Percentiles rank a stretch among this genome's conserved stretches.
Evolutionary conservation across 2,888 invertebrate species (phyloP).

Genomic region (Dolomedes plantarius): DNA sequence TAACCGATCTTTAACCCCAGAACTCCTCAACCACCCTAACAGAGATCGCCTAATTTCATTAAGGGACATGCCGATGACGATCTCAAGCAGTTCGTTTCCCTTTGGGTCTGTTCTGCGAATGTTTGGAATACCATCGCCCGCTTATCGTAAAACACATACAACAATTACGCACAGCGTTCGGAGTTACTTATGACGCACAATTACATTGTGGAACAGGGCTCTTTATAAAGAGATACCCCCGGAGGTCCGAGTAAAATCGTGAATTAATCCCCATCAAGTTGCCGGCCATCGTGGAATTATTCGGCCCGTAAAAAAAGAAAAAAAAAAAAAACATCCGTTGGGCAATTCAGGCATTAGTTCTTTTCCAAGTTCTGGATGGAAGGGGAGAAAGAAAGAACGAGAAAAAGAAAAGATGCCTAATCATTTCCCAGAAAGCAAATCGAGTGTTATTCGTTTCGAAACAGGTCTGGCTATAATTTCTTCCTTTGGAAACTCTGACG

Average conservation of each 20-base stretch:
- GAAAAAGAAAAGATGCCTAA: background rate
- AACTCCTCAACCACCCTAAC: too few species aligned
- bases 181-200: background rate
- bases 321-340: background rate
- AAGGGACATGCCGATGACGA: background rate
- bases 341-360: background rate
- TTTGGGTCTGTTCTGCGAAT: background rate
- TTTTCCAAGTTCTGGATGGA: background rate
- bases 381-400: too few species aligned
- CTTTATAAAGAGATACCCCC: background rate
- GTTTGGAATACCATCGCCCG: background rate
- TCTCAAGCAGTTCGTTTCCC: background rate
- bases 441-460: background rate
- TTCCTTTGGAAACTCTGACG: background rate
- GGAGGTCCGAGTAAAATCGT: background rate
- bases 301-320: background rate
- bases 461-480: conserved; percentile 1
- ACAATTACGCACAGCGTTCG: background rate
- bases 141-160: background rate
- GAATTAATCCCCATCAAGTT: background rate
- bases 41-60: background rate
- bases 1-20: too few species aligned
- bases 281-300: background rate
- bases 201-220: background rate
- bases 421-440: background rate